A percentile compares a stretch with the other conserved stretches of the same genome.
Conservation (phyloP, 2,113 vertebrate genomes). For the Macroglossus sobrinus region DNA sequence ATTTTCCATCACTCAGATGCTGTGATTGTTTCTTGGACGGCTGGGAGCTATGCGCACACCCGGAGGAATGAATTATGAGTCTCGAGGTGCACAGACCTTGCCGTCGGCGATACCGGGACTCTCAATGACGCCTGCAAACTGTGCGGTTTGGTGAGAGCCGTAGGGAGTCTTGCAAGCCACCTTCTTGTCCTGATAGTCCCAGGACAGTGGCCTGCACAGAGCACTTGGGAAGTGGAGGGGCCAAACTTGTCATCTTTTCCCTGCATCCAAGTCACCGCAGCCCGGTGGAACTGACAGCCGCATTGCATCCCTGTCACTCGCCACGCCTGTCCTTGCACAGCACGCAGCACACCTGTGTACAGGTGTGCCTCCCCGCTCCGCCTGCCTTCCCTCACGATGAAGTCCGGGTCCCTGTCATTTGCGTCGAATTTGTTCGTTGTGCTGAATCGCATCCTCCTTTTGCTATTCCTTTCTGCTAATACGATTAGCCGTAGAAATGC, state of each 20-base stretch:
- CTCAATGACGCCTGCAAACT: not conserved
- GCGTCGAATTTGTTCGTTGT: not conserved
- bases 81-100: not conserved
- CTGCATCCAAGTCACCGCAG: not conserved
- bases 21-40: not conserved
- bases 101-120: not conserved
- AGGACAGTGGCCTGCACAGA: not conserved
- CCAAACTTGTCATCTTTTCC: not conserved
- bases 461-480: not conserved
- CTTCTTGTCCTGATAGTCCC: not conserved
- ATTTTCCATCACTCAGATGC: constrained; percentile 30
- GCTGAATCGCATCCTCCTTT: not conserved
- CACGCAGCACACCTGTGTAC: fast-evolving
- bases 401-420: too few species aligned
- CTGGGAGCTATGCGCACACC: not conserved
- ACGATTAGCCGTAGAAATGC: not conserved
- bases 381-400: not conserved
- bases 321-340: not conserved
- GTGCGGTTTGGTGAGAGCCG: not conserved
- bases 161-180: not conserved
- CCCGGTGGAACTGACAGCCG: fast-evolving
- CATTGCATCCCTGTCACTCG: not conserved
- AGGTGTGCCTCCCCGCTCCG: not conserved
- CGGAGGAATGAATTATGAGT: not conserved
- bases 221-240: not conserved